These are phyloP conservation scores for Rhagium mordax DNA, from an alignment of 2,888 invertebrate genomes.

Conservation along the genomic window DNA sequence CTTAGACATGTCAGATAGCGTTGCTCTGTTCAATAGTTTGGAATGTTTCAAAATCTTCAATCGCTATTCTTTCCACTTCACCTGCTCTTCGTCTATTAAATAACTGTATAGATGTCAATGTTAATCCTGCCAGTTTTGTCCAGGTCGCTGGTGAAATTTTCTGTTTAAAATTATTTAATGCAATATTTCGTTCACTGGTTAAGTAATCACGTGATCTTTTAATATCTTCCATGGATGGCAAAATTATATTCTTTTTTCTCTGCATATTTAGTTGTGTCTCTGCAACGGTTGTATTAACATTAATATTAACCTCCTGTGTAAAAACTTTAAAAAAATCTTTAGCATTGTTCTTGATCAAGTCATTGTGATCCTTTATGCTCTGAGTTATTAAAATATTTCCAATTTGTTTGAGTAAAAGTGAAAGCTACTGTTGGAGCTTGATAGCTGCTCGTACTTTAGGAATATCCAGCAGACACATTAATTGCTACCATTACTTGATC, in stretches of 20 bases:
- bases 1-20: background rate
- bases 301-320: conserved; percentile 18
- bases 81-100: conserved; percentile 6
- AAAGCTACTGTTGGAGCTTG: conserved; percentile 46
- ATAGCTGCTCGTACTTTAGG: conserved; percentile 30
- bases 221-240: conserved; percentile 28
- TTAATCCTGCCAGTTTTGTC: conserved; percentile 16
- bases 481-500: conserved; percentile 39
- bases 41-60: conserved; percentile 3
- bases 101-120: background rate
- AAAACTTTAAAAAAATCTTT: conserved; percentile 20
- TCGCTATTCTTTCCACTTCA: background rate
- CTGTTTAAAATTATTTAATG: background rate
- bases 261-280: conserved; percentile 20
- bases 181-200: background rate
- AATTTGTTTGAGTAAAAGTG: conserved; percentile 46
- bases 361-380: conserved; percentile 31
- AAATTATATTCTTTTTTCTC: conserved; percentile 2
- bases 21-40: background rate
- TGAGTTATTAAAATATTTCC: conserved; percentile 29
- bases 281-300: conserved; percentile 28
- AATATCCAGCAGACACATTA: conserved; percentile 41
- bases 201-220: conserved; percentile 21
- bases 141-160: too few relatives aligned
- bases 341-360: too few relatives aligned